Evolutionary conservation across 2,113 vertebrate genomes (phyloP), one percentile per base, ranked within the genome.

Genomic region (Nyctereutes procyonoides): DNA sequence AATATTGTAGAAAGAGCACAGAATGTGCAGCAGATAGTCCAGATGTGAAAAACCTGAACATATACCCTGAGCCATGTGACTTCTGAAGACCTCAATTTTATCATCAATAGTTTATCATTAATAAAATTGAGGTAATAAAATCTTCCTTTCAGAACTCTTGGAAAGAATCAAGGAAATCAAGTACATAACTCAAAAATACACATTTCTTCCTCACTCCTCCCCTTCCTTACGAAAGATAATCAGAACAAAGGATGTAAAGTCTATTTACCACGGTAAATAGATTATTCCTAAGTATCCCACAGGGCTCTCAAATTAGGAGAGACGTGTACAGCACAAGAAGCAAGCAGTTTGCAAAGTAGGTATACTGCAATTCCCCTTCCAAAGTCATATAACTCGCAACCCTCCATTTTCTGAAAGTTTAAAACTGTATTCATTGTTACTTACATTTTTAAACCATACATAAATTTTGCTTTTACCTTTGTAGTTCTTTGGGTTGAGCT

Each of bases 321-420:
- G n/a, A 73, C n/a, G 11, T 2, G 60, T 19, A 56, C 10, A 84
- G 51, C 43, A 4, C 9, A 63, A 90, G n/a, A 56, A 69, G 11
- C 65, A 56, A 80, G 51, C 69, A 35, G 63, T 77, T 62, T 43
- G 55, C 24, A 65, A 96, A 26, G 38, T 10, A 67, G 17, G 3
- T 43, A 63, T 11, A 24, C 58, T 32, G 8, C 32, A n/a, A n/a
- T 20, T 74, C 13, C 5, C 67, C 65, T 86, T 88, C 55, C 30
- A 15, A 65, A 83, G 48, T 58, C 73, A 74, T 0, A 1, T 7
- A n/a, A 90, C 73, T 96, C 30, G 4, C 62, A 69, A 38, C 32
- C 35, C 24, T 97, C 96, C 24, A 1, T 92, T 83, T 62, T 4
- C 0, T n/a, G 32, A 83, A 90, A 84, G 76, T 98, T 97, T 53